A percentile compares a stretch with the other conserved stretches of the same genome.
phyloP scores from a whole-genome alignment of 2,888 invertebrate genomes.

The Noctua fimbriata region DNA sequence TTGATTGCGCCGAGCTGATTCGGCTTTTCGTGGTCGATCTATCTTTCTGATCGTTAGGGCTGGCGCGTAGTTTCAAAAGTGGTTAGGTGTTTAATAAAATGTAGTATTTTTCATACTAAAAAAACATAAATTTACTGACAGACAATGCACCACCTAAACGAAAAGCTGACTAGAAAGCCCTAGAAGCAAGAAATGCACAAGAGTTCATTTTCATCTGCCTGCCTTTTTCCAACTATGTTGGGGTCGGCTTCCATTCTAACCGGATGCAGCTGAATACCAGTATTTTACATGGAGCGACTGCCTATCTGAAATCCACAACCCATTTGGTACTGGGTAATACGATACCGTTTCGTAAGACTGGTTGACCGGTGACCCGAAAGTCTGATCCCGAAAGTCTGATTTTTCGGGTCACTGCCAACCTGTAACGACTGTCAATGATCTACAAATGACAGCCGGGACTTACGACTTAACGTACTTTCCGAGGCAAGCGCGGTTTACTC shows the following conservation, averaged over 20 bases:
- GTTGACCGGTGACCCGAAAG: too few species aligned
- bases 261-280: neutral
- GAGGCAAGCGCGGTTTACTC: too few species aligned
- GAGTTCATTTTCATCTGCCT: neutral
- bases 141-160: neutral
- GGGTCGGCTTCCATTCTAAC: neutral
- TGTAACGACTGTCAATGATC: too few species aligned
- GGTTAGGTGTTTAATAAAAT: neutral
- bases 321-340: neutral
- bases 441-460: too few species aligned
- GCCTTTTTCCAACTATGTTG: neutral
- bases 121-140: neutral
- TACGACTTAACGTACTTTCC: too few species aligned
- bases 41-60: slow-evolving; percentile 56
- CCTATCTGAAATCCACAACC: neutral
- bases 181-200: neutral
- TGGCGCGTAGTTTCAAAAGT: neutral
- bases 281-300: neutral
- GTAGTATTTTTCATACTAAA: too few species aligned
- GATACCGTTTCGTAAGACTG: neutral
- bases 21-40: slow-evolving; percentile 62
- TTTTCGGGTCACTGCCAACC: neutral
- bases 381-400: too few species aligned
- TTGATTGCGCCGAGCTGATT: slow-evolving; percentile 66
- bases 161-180: neutral